phyloP scores from a whole-genome alignment of 2,113 vertebrate genomes.

The Psophia crepitans region DNA sequence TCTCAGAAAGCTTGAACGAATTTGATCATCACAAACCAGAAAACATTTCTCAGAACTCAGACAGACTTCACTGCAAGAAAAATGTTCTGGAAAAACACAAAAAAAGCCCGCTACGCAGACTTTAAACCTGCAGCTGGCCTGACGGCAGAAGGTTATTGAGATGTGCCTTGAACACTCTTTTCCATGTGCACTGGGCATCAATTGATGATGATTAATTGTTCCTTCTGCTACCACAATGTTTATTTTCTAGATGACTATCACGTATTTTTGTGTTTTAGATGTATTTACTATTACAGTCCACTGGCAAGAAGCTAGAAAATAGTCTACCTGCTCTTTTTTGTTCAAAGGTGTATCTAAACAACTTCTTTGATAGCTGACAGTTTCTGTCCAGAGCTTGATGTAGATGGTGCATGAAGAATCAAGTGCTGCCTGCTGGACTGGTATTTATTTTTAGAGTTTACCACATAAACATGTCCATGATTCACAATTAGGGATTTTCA shows the following conservation, averaged over 20 bases:
- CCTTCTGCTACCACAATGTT: not conserved
- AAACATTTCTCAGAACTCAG: not conserved
- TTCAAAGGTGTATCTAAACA: not conserved
- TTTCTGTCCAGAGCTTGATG: not conserved
- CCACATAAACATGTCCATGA: not conserved
- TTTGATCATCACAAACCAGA: not conserved
- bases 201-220: not conserved
- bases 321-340: not conserved
- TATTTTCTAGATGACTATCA: not conserved
- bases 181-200: not conserved
- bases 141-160: not conserved
- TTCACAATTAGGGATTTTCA: not conserved
- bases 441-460: not conserved
- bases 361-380: not conserved
- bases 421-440: not conserved
- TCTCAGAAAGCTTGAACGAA: not conserved
- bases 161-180: not conserved
- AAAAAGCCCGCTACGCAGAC: not conserved
- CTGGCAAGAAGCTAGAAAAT: not conserved
- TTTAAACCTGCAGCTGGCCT: not conserved
- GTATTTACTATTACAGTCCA: not conserved
- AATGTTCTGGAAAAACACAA: not conserved
- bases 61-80: not conserved
- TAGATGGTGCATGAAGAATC: not conserved
- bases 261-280: not conserved